Percentiles rank a stretch among this genome's conserved stretches.
Evolutionary conservation across 2,113 vertebrate genomes (phyloP).

Genomic region (Myiopsitta monachus): DNA sequence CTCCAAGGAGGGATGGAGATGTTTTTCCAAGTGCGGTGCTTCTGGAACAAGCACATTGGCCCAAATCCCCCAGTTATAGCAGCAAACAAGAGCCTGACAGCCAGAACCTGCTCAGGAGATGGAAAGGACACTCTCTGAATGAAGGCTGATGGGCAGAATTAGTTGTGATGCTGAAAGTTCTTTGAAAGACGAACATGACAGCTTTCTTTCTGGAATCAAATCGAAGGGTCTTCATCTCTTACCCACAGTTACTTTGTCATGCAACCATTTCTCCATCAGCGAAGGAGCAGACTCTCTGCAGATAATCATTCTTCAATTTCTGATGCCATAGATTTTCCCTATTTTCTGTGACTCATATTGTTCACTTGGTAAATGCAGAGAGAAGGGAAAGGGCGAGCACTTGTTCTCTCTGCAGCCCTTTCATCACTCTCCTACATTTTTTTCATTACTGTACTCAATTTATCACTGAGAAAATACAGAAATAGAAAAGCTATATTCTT

Average conservation of each 20-base stretch:
- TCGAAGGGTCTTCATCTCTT: conserved; percentile 27
- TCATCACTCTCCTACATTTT: conserved; percentile 44
- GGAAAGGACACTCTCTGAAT: neutral
- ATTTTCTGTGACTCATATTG: conserved; percentile 27
- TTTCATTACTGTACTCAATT: conserved; percentile 49
- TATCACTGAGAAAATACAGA: conserved; percentile 50
- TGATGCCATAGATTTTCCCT: conserved; percentile 37
- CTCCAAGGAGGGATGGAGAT: neutral
- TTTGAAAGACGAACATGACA: neutral
- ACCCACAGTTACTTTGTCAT: conserved; percentile 32
- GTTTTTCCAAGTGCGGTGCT: fast-evolving
- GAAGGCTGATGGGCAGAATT: neutral
- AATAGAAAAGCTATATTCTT: neutral
- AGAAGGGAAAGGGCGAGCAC: neutral
- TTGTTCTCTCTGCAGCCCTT: conserved; percentile 49
- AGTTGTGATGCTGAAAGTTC: neutral
- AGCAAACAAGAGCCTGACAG: fast-evolving
- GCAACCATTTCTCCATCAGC: conserved; percentile 22
- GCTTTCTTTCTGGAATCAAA: neutral
- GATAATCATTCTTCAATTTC: conserved; percentile 43
- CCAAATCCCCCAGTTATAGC: fast-evolving
- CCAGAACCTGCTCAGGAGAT: neutral
- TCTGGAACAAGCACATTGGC: neutral
- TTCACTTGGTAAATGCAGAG: conserved; percentile 26
- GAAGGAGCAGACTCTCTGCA: conserved; percentile 10